Evolutionary conservation across 2,113 vertebrate species (phyloP).

Genomic region (Chrysemys picta): DNA sequence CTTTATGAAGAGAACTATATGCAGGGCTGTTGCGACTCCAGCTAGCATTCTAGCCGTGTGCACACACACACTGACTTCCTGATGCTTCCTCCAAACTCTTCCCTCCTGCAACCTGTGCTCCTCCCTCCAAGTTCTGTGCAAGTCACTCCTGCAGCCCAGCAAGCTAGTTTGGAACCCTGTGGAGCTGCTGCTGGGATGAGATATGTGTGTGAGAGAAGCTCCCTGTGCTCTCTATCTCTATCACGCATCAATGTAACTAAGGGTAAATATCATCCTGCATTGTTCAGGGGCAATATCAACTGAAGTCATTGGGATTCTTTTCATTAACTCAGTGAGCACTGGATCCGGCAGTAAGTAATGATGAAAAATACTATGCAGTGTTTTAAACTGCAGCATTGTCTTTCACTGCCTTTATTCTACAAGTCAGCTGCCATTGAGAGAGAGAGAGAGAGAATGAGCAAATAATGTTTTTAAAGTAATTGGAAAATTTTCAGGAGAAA

Average conservation of each 20-base stretch:
- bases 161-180: neutral
- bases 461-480: neutral
- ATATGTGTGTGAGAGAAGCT: neutral
- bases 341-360: neutral
- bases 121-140: neutral
- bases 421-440: neutral
- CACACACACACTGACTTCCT: neutral
- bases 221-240: no score
- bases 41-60: neutral
- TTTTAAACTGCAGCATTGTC: neutral
- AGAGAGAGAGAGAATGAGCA: neutral
- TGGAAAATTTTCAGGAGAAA: neutral
- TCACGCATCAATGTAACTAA: neutral
- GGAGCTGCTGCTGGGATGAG: neutral
- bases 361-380: neutral
- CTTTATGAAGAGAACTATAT: neutral
- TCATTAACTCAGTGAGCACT: fast-evolving
- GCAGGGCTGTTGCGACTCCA: neutral
- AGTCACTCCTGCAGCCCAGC: neutral
- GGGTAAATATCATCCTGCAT: neutral
- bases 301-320: neutral
- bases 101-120: neutral
- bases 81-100: neutral
- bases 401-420: neutral
- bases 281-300: neutral